A percentile compares a stretch with the other conserved stretches of the same genome.
phyloP scores from a whole-genome alignment of 2,888 invertebrate genomes.

The Hyposoter dolosus region DNA sequence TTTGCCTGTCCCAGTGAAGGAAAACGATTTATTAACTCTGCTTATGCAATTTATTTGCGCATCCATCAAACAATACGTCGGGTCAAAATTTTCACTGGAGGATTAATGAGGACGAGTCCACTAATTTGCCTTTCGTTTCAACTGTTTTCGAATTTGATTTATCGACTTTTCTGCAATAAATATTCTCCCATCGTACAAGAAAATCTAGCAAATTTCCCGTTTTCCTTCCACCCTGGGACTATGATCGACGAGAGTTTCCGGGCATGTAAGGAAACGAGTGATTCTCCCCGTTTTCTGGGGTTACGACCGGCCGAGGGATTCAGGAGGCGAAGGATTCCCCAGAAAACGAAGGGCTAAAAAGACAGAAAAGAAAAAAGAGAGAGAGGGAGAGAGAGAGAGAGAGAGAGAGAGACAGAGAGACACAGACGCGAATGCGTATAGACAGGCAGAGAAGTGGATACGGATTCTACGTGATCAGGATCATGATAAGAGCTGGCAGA shows the following conservation, averaged over 20 bases:
- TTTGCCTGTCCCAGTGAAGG: not conserved
- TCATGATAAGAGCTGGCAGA: constrained; percentile 76
- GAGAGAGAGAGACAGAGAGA: not conserved
- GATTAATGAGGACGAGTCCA: not conserved
- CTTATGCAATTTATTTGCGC: not conserved
- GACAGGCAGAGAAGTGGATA: constrained; percentile 71
- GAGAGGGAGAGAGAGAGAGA: not conserved
- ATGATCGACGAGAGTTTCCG: constrained; percentile 66
- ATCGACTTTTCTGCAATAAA: not conserved
- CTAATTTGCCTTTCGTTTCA: constrained; percentile 2
- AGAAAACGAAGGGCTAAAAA: constrained; percentile 8
- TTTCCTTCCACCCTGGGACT: constrained; percentile 22
- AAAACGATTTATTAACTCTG: not conserved
- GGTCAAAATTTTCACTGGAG: not conserved
- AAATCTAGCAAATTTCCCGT: constrained; percentile 1
- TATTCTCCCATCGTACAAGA: not conserved
- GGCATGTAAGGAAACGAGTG: constrained; percentile 58
- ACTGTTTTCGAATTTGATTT: not conserved
- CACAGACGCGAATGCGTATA: too few species aligned
- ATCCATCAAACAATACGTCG: not conserved
- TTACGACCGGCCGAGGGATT: constrained; percentile 69
- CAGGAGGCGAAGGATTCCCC: constrained; percentile 55
- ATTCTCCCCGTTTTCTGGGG: constrained; percentile 53
- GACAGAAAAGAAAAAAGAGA: not conserved
- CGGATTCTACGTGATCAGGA: constrained; percentile 77